phyloP scores from a whole-genome alignment of 2,113 vertebrate species.

The Rhodinocichla rosea region DNA sequence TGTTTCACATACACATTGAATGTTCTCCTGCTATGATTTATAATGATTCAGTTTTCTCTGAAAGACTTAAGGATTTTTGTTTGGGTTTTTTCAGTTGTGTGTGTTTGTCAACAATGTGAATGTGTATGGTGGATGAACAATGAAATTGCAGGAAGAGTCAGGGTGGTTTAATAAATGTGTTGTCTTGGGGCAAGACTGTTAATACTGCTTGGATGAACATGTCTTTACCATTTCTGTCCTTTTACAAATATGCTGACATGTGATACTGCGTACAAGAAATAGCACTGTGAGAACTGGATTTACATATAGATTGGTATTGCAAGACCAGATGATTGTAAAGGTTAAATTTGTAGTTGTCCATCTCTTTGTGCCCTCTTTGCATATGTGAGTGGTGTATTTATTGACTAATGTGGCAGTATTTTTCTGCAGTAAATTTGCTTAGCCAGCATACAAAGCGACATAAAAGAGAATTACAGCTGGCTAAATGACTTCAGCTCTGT shows the following conservation, averaged over 20 bases:
- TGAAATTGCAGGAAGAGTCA: not conserved
- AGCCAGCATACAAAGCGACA: not conserved
- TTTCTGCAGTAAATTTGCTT: not conserved
- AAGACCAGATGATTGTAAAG: not conserved
- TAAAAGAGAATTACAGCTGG: not conserved
- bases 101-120: not conserved
- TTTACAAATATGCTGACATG: not conserved
- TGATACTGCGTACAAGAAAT: not conserved
- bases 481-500: not conserved
- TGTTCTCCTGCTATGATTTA: not conserved
- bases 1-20: not conserved
- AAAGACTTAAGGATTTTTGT: not conserved
- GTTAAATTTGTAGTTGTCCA: not conserved
- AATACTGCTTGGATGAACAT: not conserved
- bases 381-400: not conserved
- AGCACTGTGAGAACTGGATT: not conserved
- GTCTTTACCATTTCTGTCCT: not conserved
- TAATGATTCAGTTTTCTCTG: not conserved
- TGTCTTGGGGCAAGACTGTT: not conserved
- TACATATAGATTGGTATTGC: not conserved
- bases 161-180: not conserved
- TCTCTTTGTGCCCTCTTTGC: not conserved
- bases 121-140: not conserved
- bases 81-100: not conserved
- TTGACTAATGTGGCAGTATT: not conserved